Evolutionary conservation across 2,888 invertebrate genomes (phyloP), one percentile per base, ranked within the genome.

Genomic region (Uloborus plumipes): DNA sequence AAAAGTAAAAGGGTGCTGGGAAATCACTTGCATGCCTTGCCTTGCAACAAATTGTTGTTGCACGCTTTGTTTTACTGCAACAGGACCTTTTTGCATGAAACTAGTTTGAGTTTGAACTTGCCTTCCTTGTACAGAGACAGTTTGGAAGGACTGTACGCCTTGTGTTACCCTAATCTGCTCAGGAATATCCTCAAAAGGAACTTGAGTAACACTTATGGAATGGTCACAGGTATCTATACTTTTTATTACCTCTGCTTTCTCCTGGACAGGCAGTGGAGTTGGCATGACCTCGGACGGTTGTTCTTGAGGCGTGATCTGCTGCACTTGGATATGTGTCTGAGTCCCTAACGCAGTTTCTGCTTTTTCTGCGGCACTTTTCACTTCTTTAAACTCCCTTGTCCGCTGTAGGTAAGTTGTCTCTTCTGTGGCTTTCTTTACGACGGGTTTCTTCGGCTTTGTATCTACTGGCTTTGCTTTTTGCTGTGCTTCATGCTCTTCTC

Each of bases 241-340:
- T 83, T 83, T 83, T 64, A 77, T 83, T 83, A 83, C 83, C 83
- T 83, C 77, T 67, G 83, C 83, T 55, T 47, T 83, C 58, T 83
- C 83, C 75, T 50, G 20, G 0, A 59, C 61, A 50, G 83, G 83
- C 31, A 53, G 58, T 13, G 55, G 20, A 1, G 70, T 53, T 55
- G 84, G 88, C 3, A 89, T 90, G 84, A 89, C 88, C 84, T 90
- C 88, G n/a, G 90, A 88, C 80, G 88, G 88, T 66, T 90, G 86
- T 84, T 91, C 91, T 81, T 90, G 79, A 31, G 79, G 47, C 2
- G 65, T 70, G 16, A 22, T 87, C 74, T 90, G 89, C 66, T 89
- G 87, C 6, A 87, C 87, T 1, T 87, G 89, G 89, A 94, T 94
- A 86, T 92, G 92, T 86, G 95, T 94, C 84, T 93, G 93, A 18